Evolutionary conservation across 2,888 invertebrate species (phyloP), one percentile per base, ranked within the genome.

Genomic region (Coleophora deauratella): DNA sequence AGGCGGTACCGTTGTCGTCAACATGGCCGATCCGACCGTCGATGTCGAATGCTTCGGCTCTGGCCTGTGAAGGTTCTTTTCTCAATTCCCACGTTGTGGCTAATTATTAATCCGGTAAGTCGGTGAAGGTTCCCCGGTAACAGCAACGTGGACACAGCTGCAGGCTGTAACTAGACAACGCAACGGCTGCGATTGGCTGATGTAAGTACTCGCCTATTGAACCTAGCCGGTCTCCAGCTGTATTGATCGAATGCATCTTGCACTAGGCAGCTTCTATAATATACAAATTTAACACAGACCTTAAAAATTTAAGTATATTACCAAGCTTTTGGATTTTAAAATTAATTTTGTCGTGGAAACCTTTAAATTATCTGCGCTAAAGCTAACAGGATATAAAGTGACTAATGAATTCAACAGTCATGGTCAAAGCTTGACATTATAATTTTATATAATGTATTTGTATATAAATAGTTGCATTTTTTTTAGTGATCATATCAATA

Each of bases 71-170:
- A 21, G 21, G 21, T 21, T 21, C 6, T 21, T 21, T n/a, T n/a
- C n/a, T n/a, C 72, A 72, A 72, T 71, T 78, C 63, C 66, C 72
- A 70, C 65, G 65, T 63, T 58, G 55, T 21, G 52, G 64, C 65
- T 72, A 68, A 72, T 72, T 75, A 74, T 62, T 64, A 67, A 70
- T 72, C 71, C 71, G 73, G 69, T 77, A 82, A 80, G 72, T 84
- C 78, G 84, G 82, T 82, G 81, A 84, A 82, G 85, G 82, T 78
- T 81, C 61, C 58, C 52, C 60, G 59, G 61, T 72, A 76, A 75
- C 73, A 72, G 78, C 72, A 69, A 65, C 54, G 63, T 10, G 31
- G 10, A 11, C 31, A 31, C 31, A 4, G 31, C 31, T 21, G 21
- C 21, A 21, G 21, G 58, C 59, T 73, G 73, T 73, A 75, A 62